A percentile compares a stretch with the other conserved stretches of the same genome.
Conservation (phyloP, 2,797 vertebrate species). For the Sylvia borin region DNA sequence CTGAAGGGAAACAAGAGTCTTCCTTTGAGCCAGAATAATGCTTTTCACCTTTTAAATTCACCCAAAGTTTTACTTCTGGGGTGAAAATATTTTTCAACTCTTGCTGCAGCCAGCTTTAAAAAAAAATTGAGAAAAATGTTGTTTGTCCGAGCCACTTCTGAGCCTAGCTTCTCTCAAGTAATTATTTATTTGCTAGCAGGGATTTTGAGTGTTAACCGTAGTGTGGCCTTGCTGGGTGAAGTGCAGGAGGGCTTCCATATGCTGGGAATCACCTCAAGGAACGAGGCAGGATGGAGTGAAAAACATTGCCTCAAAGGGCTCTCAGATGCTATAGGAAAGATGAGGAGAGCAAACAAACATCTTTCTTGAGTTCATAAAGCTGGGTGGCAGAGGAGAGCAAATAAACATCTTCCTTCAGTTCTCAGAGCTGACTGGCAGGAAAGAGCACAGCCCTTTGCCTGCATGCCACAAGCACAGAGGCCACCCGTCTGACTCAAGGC, state of each 20-base stretch:
- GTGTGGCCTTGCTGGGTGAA: fast-evolving
- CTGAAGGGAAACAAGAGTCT: background rate
- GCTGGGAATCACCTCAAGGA: background rate
- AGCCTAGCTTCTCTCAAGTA: background rate
- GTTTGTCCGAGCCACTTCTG: background rate
- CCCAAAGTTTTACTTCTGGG: background rate
- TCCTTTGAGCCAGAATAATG: background rate
- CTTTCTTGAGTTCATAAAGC: background rate
- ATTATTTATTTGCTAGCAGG: background rate
- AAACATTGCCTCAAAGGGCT: background rate
- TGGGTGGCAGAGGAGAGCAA: background rate
- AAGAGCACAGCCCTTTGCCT: fast-evolving
- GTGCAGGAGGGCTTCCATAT: background rate
- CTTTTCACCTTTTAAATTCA: background rate
- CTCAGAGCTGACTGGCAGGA: background rate
- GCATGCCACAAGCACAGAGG: background rate
- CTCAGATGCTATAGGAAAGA: background rate
- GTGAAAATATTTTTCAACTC: background rate
- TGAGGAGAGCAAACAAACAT: background rate
- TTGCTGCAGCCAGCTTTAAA: background rate
- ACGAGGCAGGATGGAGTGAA: fast-evolving
- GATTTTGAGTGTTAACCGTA: background rate
- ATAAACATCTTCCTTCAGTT: background rate
- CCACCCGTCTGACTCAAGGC: fast-evolving
- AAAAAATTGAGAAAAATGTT: fast-evolving